Percentiles rank a stretch among this genome's conserved stretches.
Evolutionary conservation across 2,888 invertebrate species (phyloP).

Genomic region (Thalpophila matura): DNA sequence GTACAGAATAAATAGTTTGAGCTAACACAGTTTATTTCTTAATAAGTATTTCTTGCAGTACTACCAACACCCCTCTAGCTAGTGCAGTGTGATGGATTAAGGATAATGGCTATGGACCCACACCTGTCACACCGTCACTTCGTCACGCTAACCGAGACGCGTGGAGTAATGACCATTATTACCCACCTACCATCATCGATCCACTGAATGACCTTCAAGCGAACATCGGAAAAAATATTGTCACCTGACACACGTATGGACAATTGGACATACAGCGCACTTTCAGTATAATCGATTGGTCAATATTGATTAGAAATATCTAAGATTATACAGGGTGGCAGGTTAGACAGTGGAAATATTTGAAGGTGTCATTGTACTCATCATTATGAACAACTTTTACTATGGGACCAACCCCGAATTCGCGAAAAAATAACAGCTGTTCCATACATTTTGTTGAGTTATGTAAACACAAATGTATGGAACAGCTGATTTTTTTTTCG

Average conservation of each 20-base stretch:
- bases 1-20: no score
- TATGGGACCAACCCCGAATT: no score
- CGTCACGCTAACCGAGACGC: slow-evolving; percentile 33
- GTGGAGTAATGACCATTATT: slow-evolving; percentile 69
- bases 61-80: no score
- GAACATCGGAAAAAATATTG: slow-evolving; percentile 44
- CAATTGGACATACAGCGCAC: not conserved
- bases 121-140: slow-evolving; percentile 18
- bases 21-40: no score
- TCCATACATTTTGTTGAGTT: no score
- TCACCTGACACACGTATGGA: slow-evolving; percentile 26
- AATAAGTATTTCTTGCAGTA: no score
- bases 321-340: no score
- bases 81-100: not conserved
- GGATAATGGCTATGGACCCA: not conserved
- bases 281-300: slow-evolving; percentile 20
- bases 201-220: slow-evolving; percentile 65
- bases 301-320: slow-evolving; percentile 31
- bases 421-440: no score
- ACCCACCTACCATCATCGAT: slow-evolving; percentile 66
- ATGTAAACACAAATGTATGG: no score
- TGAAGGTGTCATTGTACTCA: no score
- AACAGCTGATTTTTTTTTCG: no score
- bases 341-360: not conserved
- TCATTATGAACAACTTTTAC: no score